Evolutionary conservation across 2,113 vertebrate genomes (phyloP).

Genomic region (Carettochelys insculpta): DNA sequence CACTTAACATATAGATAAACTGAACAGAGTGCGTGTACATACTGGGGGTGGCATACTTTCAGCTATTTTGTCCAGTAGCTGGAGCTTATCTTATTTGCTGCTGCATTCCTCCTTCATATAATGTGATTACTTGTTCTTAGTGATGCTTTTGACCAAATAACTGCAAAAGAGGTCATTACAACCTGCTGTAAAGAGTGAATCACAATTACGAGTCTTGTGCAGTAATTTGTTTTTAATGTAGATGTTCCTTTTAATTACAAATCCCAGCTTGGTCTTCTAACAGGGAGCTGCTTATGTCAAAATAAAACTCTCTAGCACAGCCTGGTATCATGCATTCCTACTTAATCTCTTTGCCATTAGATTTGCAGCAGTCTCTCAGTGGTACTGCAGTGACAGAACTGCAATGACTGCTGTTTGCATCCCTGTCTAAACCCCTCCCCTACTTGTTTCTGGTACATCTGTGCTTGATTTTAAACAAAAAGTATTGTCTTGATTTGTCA

Average conservation of each 20-base stretch:
- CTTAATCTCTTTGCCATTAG: not conserved
- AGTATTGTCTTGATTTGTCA: not conserved
- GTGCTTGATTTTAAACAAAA: not conserved
- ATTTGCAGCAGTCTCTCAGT: fast-evolving
- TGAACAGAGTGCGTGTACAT: no score
- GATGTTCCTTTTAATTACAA: not conserved
- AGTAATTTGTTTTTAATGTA: conserved; percentile 64
- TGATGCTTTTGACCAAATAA: conserved; percentile 10
- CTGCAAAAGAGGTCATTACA: not conserved
- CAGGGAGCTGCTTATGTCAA: fast-evolving
- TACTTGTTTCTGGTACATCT: not conserved
- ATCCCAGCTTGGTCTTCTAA: not conserved
- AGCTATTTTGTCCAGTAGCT: not conserved
- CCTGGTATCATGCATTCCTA: not conserved
- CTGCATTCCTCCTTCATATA: conserved; percentile 6
- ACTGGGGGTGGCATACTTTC: no score
- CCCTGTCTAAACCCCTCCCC: not conserved
- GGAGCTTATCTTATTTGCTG: not conserved
- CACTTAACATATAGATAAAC: not conserved
- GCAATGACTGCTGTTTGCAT: not conserved
- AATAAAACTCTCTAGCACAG: not conserved
- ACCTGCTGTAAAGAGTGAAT: conserved; percentile 15
- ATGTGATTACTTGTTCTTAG: not conserved
- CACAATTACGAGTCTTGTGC: not conserved
- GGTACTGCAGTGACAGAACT: not conserved